These are phyloP conservation scores for Hemitrygon akajei DNA, from an alignment of 2,797 vertebrate genomes.

Conservation along the genomic window DNA sequence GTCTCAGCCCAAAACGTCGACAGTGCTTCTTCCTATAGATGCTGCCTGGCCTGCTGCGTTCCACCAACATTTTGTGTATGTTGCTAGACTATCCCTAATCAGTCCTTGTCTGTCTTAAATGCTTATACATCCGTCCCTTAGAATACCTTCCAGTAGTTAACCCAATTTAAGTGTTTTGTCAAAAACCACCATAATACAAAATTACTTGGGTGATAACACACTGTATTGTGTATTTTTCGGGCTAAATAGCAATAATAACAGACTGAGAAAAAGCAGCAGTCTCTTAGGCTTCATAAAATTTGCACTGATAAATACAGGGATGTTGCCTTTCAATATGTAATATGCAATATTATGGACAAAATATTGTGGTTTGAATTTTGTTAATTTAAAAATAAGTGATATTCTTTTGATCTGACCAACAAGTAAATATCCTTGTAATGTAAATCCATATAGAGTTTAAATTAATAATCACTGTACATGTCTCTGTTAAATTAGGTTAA, in stretches of 20 bases:
- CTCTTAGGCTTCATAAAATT: not conserved
- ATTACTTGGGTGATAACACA: not conserved
- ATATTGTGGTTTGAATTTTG: not conserved
- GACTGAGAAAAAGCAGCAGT: not conserved
- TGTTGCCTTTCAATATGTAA: not conserved
- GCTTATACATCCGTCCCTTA: too few relatives aligned
- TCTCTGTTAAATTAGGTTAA: not conserved
- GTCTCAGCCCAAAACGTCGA: too few relatives aligned
- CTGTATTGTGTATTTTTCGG: not conserved
- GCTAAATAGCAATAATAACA: too few relatives aligned
- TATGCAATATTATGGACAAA: not conserved
- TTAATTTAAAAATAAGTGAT: not conserved
- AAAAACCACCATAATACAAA: not conserved
- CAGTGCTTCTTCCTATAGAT: too few relatives aligned
- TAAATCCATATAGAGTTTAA: not conserved
- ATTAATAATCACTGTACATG: not conserved
- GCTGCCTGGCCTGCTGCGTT: too few relatives aligned
- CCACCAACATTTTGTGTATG: too few relatives aligned
- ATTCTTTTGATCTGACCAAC: not conserved
- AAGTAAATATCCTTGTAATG: not conserved
- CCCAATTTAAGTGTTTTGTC: not conserved
- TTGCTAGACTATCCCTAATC: too few relatives aligned
- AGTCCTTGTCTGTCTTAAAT: too few relatives aligned
- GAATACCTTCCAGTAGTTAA: too few relatives aligned
- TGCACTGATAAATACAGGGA: not conserved